Percentiles rank a stretch among this genome's conserved stretches.
These are phyloP conservation scores for Amorpha juglandis DNA, from an alignment of 2,888 invertebrate species.

Conservation along the genomic window DNA sequence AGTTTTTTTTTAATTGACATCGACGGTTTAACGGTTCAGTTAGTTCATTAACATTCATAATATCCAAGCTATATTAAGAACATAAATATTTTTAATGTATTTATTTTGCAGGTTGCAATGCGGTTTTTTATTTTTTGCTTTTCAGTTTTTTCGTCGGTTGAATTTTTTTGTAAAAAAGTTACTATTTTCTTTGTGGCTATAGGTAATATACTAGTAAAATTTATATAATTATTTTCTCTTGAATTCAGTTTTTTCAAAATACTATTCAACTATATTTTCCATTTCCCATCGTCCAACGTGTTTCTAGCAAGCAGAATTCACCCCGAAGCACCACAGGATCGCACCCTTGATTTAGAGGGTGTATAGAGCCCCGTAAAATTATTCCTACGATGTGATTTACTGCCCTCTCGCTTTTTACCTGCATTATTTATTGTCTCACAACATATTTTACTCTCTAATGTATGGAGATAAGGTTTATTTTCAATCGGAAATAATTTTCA, in stretches of 20 bases:
- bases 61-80: too few species aligned
- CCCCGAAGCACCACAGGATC: conserved; percentile 36
- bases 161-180: too few species aligned
- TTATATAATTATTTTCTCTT: too few species aligned
- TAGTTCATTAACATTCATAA: too few species aligned
- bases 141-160: too few species aligned
- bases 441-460: neutral
- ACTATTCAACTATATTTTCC: neutral
- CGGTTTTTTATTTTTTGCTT: too few species aligned
- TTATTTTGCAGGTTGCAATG: too few species aligned
- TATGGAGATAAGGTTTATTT: conserved; percentile 28
- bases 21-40: too few species aligned
- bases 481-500: conserved; percentile 20
- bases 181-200: too few species aligned
- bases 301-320: neutral
- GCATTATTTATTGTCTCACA: conserved; percentile 35
- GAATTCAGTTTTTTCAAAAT: neutral
- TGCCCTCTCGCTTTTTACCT: conserved; percentile 63
- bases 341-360: conserved; percentile 40
- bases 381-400: conserved; percentile 72
- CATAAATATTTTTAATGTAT: too few species aligned
- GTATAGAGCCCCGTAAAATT: conserved; percentile 57
- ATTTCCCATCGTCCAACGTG: neutral
- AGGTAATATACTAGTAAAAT: too few species aligned
- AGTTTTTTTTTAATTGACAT: too few species aligned